Evolutionary conservation across 37 sponge, comb jelly and placozoan species (phyloP), one percentile per base, ranked within the genome.

Genomic region (Cliona cf. orientalis): DNA sequence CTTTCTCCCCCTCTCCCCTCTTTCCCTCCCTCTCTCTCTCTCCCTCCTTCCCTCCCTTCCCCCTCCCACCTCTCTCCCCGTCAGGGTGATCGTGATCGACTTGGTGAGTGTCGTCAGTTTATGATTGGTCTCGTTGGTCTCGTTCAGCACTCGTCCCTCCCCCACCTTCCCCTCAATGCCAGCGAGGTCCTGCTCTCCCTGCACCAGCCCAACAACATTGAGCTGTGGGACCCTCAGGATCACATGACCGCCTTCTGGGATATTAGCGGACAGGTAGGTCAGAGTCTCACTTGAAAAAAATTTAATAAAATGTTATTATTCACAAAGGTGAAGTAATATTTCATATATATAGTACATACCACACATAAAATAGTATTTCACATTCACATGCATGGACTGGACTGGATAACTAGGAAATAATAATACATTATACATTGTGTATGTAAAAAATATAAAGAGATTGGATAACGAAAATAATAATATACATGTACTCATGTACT

Each of bases 211-310:
- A 58, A 88, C 72, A 84, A 88, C 73, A 92, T 92, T 41, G 82
- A 81, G 67, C 78, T 88, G 0, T 92, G 93, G 93, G 78, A 84
- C 43, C 66, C 33, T 3, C 69, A 75, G 22, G 80, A 88, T 63
- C 76, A 82, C 36, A 67, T 92, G 86, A 58, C 37, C 17, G 89
- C 93, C 34, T 92, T 92, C 82, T 92, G 89, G 84, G 93, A 92
- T 71, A 88, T 92, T 85, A 88, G 89, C 41, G 71, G 74, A 35
- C 85, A 88, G 82, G 82, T 82, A 25, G 19, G 25, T n/a, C n/a
- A n/a, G n/a, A n/a, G n/a, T n/a, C n/a, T n/a, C n/a, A n/a, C n/a
- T n/a, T n/a, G n/a, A n/a, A n/a, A n/a, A n/a, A n/a, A n/a, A n/a
- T n/a, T n/a, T n/a, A n/a, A n/a, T n/a, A n/a, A n/a, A n/a, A n/a